Percentiles rank a stretch among this genome's conserved stretches.
phyloP scores from a whole-genome alignment of 2,888 invertebrate species.

The Gnatocerus cornutus region DNA sequence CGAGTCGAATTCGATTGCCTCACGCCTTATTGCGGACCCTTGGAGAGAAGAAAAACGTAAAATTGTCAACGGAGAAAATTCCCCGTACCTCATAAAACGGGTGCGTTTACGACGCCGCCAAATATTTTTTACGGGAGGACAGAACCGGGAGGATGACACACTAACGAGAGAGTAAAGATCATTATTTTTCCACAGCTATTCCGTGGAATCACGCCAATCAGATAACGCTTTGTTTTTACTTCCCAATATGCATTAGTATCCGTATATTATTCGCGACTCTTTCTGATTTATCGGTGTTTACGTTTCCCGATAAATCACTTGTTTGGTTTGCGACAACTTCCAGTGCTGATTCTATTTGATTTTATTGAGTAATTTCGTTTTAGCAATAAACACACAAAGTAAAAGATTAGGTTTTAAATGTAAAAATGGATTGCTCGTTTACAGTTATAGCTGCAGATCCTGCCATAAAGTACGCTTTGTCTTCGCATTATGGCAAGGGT shows the following conservation, averaged over 20 bases:
- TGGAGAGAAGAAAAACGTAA: slow-evolving; percentile 12
- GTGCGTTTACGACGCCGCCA: slow-evolving; percentile 25
- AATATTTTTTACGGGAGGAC: slow-evolving; percentile 18
- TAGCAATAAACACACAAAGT: slow-evolving; percentile 32
- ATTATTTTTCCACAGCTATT: slow-evolving; percentile 11
- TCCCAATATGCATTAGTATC: slow-evolving; percentile 10
- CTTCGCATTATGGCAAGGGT: slow-evolving; percentile 8
- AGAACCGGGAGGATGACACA: slow-evolving; percentile 14
- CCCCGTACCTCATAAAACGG: slow-evolving; percentile 10
- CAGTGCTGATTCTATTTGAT: slow-evolving; percentile 13
- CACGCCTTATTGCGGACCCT: slow-evolving; percentile 32
- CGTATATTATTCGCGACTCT: not conserved
- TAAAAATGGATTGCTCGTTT: slow-evolving; percentile 25
- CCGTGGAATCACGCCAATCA: slow-evolving; percentile 7
- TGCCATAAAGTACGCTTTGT: slow-evolving; percentile 19
- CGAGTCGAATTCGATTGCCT: slow-evolving; percentile 32
- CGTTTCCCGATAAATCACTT: not conserved
- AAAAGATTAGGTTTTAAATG: slow-evolving; percentile 31
- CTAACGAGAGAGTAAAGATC: slow-evolving; percentile 11
- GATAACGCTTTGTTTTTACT: slow-evolving; percentile 6
- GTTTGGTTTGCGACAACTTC: not conserved
- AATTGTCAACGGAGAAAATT: slow-evolving; percentile 20
- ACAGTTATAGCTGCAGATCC: slow-evolving; percentile 12
- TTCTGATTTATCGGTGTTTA: not conserved
- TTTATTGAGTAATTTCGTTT: slow-evolving; percentile 25